Conservation (phyloP, 2,888 invertebrate species). For the Drosophila pseudotalamancana region DNA sequence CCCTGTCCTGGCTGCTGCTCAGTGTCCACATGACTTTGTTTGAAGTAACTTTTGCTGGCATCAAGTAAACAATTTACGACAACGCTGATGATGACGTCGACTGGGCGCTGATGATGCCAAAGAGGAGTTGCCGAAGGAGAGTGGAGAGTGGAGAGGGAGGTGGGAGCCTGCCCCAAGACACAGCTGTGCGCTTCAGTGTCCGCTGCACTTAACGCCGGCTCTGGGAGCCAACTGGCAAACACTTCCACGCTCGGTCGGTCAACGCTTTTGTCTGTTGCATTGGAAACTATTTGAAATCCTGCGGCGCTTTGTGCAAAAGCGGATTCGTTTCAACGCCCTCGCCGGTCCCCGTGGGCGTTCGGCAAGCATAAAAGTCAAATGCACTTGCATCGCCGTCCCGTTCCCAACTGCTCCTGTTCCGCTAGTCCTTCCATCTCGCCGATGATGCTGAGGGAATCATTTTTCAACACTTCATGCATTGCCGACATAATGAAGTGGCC, state of each 20-base stretch:
- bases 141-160: not conserved
- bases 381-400: constrained; percentile 55
- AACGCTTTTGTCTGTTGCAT: constrained; percentile 55
- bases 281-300: constrained; percentile 73
- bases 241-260: constrained; percentile 38
- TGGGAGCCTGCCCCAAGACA: constrained; percentile 15
- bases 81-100: constrained; percentile 75
- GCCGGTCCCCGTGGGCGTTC: constrained; percentile 47
- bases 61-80: constrained; percentile 80
- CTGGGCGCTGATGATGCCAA: constrained; percentile 49
- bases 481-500: constrained; percentile 78
- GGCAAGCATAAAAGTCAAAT: constrained; percentile 78
- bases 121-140: not conserved
- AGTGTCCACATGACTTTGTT: constrained; percentile 77
- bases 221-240: constrained; percentile 33
- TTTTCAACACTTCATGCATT: constrained; percentile 79
- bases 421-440: not conserved
- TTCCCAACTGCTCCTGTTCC: not conserved
- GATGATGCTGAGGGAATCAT: constrained; percentile 71
- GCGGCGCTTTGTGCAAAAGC: constrained; percentile 74
- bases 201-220: constrained; percentile 65
- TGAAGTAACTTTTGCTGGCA: constrained; percentile 75
- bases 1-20: constrained; percentile 34
- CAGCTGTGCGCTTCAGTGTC: constrained; percentile 61
- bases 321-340: constrained; percentile 72